A percentile compares a stretch with the other conserved stretches of the same genome.
These are phyloP conservation scores for Drosophila simulans DNA, from an alignment of 1,140 invertebrate genomes.

Conservation along the genomic window DNA sequence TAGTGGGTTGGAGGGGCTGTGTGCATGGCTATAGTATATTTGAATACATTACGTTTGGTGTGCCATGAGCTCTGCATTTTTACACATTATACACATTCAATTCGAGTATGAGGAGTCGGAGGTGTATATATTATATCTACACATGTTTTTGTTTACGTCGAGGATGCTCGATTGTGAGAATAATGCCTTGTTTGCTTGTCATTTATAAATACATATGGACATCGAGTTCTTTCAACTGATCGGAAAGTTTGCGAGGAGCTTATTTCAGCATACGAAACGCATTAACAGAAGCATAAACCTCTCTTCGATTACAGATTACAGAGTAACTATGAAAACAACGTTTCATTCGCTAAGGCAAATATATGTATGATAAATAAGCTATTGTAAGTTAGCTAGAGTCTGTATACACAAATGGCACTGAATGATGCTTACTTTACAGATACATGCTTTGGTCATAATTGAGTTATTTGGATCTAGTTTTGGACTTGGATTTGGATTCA, in stretches of 20 bases:
- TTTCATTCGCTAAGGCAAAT: not conserved
- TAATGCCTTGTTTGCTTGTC: not conserved
- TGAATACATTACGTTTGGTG: conserved; percentile 4
- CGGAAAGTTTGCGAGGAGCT: conserved; percentile 1
- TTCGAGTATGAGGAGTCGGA: not conserved
- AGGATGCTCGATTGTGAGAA: conserved; percentile 1
- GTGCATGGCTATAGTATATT: conserved; percentile 4
- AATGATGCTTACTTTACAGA: conserved; percentile 6
- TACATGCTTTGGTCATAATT: conserved; percentile 6
- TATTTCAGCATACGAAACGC: not conserved
- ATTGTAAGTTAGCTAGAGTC: conserved; percentile 1
- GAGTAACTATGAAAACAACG: not conserved
- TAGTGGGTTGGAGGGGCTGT: conserved; percentile 11
- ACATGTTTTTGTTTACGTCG: conserved; percentile 5
- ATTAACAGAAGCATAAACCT: conserved; percentile 4
- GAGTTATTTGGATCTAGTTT: not conserved
- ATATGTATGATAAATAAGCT: not conserved
- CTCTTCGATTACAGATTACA: not conserved
- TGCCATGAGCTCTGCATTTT: conserved; percentile 9
- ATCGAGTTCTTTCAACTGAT: conserved; percentile 3
- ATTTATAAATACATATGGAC: conserved; percentile 1
- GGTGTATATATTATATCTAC: conserved; percentile 8
- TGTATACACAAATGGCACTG: conserved; percentile 10
- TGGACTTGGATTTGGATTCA: not conserved
- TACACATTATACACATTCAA: conserved; percentile 16